Base-by-base conservation (phyloP, 2,113 vertebrate species). In the Noturus placidus region DNA sequence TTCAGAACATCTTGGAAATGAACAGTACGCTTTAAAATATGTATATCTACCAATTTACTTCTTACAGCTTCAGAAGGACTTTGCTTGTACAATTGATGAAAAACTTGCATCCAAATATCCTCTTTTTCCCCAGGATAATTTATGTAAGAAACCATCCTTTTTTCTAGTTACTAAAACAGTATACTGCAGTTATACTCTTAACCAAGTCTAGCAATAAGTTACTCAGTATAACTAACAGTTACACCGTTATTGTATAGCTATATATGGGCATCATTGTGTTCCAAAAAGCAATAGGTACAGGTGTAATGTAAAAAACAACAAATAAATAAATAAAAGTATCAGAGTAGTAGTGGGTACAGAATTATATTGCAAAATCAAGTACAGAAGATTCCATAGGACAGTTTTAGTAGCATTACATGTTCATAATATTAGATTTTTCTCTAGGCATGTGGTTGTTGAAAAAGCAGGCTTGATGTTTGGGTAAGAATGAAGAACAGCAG, bases 371-470 rank as follows among this genome's bases (percentile, higher is more conserved):
- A 86, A 90, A 87, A 82, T 25, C 59, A 87, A 87, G 33, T 80
- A 27, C 20, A 69, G 50, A 33, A 87, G 57, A 87, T 86, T 86
- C 79, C 38, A 86, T 33, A 67, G 59, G 83, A 77, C 74, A 77
- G 27, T 87, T 84, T 85, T 83, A 77, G 78, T 77, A 77, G 72
- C 74, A 90, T 80, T 88, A 88, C 11, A 69, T 69, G 80, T 86
- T 88, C 84, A 79, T 83, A 83, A 86, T 86, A 88, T 86, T 86
- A 86, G 85, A 65, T 74, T 54, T 88, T 38, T 61, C 84, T 88
- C 46, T 33, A 90, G 84, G 90, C 90, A 56, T 70, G 84, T 20
- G 38, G 56, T 79, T 87, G 72, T 84, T 87, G 69, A 88, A 88
- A 50, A 89, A 54, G 74, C 84, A 81, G 59, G 33, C 72, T 82